Evolutionary conservation across 2,888 invertebrate genomes (phyloP).

Genomic region (Tenthredo livida): DNA sequence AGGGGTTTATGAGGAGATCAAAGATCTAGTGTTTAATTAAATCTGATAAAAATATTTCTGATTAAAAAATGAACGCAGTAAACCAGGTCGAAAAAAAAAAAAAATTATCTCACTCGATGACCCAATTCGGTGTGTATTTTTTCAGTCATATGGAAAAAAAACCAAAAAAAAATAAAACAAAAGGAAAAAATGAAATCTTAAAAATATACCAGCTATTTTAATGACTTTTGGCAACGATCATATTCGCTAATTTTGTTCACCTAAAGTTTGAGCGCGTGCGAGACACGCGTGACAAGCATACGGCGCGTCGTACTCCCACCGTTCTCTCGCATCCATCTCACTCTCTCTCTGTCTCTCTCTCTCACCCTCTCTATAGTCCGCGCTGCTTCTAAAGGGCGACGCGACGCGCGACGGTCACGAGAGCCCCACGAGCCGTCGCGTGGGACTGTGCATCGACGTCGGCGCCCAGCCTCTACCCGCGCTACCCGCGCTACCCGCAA

Average conservation of each 20-base stretch:
- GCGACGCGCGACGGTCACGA: constrained; percentile 68
- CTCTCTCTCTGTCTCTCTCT: constrained; percentile 1
- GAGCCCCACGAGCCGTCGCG: constrained; percentile 71
- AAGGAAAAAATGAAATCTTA: not conserved
- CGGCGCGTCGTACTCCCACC: not conserved
- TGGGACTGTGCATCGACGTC: constrained; percentile 63
- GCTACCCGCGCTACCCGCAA: constrained; percentile 57
- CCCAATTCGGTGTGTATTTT: not conserved
- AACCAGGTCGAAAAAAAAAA: not conserved
- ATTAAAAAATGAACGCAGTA: no score
- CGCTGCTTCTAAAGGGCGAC: constrained; percentile 49
- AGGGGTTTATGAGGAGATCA: no score
- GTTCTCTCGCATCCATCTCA: not conserved
- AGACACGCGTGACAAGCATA: constrained; percentile 42
- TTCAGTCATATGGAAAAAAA: not conserved
- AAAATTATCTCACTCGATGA: not conserved
- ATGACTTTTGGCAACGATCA: constrained; percentile 24
- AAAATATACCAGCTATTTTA: constrained; percentile 6
- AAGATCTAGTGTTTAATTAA: no score
- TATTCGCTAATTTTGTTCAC: constrained; percentile 18
- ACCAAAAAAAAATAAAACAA: not conserved
- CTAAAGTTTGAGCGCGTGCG: constrained; percentile 27
- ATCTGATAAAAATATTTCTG: no score
- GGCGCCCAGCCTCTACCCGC: constrained; percentile 47
- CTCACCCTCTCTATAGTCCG: not conserved